Percentiles rank a stretch among this genome's conserved stretches.
Evolutionary conservation across 2,797 vertebrate species (phyloP).

Genomic region (Lutra lutra): DNA sequence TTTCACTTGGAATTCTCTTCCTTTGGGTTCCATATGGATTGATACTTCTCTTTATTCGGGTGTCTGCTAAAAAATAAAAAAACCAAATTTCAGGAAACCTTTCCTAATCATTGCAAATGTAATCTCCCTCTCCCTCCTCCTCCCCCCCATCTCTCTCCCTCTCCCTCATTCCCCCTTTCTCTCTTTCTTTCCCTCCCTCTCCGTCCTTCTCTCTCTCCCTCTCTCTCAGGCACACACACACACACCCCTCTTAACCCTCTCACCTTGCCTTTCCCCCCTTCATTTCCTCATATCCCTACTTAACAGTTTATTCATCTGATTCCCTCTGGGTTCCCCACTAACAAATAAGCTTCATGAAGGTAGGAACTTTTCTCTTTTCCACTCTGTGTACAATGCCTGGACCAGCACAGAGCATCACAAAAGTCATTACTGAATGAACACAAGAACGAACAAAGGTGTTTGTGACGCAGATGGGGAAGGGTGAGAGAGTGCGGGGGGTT

Average conservation of each 20-base stretch:
- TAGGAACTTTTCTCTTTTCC: background rate
- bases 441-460: background rate
- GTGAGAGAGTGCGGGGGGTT: background rate
- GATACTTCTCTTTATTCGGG: background rate
- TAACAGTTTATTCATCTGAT: background rate
- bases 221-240: background rate
- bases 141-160: background rate
- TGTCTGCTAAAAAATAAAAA: background rate
- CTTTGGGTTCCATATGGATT: background rate
- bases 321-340: too few relatives aligned
- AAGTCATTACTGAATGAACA: background rate
- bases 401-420: background rate
- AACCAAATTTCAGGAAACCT: background rate
- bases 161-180: background rate
- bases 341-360: background rate
- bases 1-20: background rate
- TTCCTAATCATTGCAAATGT: background rate
- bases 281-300: background rate
- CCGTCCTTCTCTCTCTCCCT: background rate
- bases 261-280: background rate
- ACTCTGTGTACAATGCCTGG: background rate
- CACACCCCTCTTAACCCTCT: background rate
- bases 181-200: too few relatives aligned
- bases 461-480: accelerated
- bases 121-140: background rate